A percentile compares a stretch with the other conserved stretches of the same genome.
Evolutionary conservation across 2,797 vertebrate species (phyloP).

Genomic region (Valencia hispanica): DNA sequence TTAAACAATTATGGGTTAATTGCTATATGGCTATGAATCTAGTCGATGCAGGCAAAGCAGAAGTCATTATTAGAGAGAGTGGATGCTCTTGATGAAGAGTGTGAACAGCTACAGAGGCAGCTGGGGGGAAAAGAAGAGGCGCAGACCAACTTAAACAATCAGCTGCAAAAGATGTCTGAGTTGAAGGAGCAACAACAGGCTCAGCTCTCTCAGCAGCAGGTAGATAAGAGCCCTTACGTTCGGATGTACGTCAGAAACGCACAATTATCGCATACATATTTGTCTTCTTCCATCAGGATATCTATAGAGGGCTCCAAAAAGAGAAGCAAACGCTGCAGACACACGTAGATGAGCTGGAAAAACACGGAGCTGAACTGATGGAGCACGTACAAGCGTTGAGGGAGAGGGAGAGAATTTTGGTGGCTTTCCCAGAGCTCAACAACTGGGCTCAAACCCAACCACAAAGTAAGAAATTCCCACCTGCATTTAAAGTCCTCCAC

Average conservation of each 20-base stretch:
- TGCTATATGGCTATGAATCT: conserved; percentile 1
- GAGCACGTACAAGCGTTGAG: conserved; percentile 67
- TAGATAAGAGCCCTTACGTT: conserved; percentile 37
- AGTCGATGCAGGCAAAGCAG: conserved; percentile 91
- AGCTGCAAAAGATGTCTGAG: conserved; percentile 70
- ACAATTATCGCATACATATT: background rate
- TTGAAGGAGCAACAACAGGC: conserved; percentile 67
- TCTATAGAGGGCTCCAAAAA: conserved; percentile 67
- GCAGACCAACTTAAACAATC: conserved; percentile 58
- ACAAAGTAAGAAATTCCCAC: conserved; percentile 81
- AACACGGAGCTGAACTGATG: conserved; percentile 68
- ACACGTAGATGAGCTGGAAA: conserved; percentile 65
- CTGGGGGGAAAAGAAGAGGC: conserved; percentile 78
- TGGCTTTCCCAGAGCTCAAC: conserved; percentile 91
- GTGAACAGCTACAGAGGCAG: conserved; percentile 80
- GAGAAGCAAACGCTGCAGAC: conserved; percentile 83
- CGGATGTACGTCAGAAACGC: background rate
- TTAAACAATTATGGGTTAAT: background rate
- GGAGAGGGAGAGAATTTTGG: conserved; percentile 86
- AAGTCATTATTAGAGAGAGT: conserved; percentile 82
- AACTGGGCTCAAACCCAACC: conserved; percentile 63
- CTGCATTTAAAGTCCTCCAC: background rate
- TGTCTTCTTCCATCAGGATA: conserved; percentile 71
- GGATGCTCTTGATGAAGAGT: conserved; percentile 82
- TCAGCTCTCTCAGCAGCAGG: conserved; percentile 82